These are phyloP conservation scores for Pangasius sanitwongsei DNA, from an alignment of 2,797 vertebrate species.

Conservation along the genomic window DNA sequence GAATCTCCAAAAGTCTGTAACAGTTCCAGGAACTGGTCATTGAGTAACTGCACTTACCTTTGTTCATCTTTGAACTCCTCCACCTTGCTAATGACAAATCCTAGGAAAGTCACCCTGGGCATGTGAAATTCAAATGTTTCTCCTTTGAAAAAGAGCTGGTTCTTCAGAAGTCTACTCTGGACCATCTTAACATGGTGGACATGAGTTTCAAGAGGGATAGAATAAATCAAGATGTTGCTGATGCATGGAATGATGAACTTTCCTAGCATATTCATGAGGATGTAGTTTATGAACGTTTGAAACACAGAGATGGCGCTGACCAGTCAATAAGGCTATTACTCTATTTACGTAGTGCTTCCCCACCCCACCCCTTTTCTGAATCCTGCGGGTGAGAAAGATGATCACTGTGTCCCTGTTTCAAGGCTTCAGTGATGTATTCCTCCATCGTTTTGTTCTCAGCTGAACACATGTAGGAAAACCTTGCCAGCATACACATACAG, in stretches of 20 bases:
- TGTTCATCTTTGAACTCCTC: neutral
- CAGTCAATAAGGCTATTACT: neutral
- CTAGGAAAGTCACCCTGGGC: neutral
- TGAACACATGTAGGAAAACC: no score
- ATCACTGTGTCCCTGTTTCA: no score
- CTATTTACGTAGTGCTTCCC: neutral
- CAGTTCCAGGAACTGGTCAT: neutral
- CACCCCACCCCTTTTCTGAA: neutral
- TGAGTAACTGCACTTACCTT: neutral
- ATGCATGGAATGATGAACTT: neutral
- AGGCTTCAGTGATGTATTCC: constrained; percentile 2
- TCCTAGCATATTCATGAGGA: neutral
- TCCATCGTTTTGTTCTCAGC: neutral
- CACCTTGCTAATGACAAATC: neutral
- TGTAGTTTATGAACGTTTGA: neutral
- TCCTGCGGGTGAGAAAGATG: neutral
- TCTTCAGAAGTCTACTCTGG: neutral
- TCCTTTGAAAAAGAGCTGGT: neutral
- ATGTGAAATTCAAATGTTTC: neutral
- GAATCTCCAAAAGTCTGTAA: neutral
- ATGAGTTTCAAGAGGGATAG: neutral
- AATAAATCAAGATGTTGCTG: neutral
- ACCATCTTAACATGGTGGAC: neutral
- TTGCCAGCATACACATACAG: constrained; percentile 12
- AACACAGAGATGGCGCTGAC: neutral